phyloP scores from a whole-genome alignment of 1,140 invertebrate species.

The Drosophila kepulauana region DNA sequence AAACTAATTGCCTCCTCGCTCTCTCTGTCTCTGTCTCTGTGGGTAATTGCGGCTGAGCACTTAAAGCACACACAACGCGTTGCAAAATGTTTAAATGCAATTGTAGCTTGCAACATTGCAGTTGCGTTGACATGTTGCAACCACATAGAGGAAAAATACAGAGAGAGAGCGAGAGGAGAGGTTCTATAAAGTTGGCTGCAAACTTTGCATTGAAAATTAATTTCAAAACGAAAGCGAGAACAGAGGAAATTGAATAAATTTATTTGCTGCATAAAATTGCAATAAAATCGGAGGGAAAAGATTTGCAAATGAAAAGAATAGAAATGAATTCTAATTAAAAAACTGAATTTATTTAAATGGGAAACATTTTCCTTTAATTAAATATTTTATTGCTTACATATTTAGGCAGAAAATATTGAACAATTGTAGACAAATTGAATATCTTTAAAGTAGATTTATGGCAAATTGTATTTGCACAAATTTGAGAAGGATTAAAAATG shows the following conservation, averaged over 20 bases:
- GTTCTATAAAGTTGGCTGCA: constrained; percentile 2
- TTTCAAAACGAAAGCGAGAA: neutral
- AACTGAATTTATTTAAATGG: too few relatives aligned
- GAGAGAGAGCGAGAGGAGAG: neutral
- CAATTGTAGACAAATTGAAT: too few relatives aligned
- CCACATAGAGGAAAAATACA: neutral
- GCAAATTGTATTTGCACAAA: too few relatives aligned
- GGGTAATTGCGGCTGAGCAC: constrained; percentile 51
- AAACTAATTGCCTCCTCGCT: constrained; percentile 56
- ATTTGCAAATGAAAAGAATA: too few relatives aligned
- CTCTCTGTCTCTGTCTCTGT: neutral
- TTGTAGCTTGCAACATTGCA: constrained; percentile 5
- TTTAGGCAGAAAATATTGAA: too few relatives aligned
- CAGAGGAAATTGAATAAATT: constrained; percentile 28
- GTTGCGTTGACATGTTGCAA: constrained; percentile 10
- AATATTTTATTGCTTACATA: too few relatives aligned
- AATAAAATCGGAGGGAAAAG: neutral
- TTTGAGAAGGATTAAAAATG: too few relatives aligned
- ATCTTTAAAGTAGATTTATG: too few relatives aligned
- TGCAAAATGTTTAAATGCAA: constrained; percentile 64
- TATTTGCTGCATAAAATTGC: constrained; percentile 7
- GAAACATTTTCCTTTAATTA: too few relatives aligned
- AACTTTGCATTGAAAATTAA: constrained; percentile 24
- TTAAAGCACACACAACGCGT: constrained; percentile 50
- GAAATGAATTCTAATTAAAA: too few relatives aligned